phyloP scores from a whole-genome alignment of 2,113 vertebrate species.

The Tenrec ecaudatus region DNA sequence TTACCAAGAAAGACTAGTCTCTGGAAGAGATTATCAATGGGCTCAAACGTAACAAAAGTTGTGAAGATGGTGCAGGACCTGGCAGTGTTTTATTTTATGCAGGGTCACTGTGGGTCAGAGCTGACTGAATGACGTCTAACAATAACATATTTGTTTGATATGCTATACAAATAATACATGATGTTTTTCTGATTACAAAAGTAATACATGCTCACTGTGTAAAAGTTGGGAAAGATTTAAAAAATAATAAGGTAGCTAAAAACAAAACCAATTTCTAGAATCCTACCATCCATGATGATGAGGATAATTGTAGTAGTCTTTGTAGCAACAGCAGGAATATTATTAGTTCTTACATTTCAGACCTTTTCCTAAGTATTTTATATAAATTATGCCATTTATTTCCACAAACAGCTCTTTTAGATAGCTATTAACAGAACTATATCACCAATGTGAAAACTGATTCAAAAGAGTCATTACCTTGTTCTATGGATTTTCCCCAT shows the following conservation, averaged over 20 bases:
- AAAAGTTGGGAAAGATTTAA: neutral
- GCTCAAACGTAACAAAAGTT: too few relatives aligned
- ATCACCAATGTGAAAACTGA: slow-evolving; percentile 24
- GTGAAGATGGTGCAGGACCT: too few relatives aligned
- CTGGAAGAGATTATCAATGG: too few relatives aligned
- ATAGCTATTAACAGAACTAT: neutral
- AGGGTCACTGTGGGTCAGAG: too few relatives aligned
- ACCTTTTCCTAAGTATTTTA: neutral
- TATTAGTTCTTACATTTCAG: neutral
- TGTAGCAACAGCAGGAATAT: neutral
- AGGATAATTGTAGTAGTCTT: neutral
- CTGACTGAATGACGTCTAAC: too few relatives aligned
- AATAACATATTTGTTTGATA: neutral
- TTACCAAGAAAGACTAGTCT: too few relatives aligned
- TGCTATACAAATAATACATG: neutral
- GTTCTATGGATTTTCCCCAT: neutral
- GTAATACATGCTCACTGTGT: neutral
- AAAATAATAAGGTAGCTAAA: neutral
- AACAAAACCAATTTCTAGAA: slow-evolving; percentile 29
- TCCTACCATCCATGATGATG: neutral
- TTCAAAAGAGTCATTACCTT: slow-evolving; percentile 8
- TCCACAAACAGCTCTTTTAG: neutral
- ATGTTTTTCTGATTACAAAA: neutral
- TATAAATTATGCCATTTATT: neutral
- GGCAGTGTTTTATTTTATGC: too few relatives aligned